Evolutionary conservation across 2,888 invertebrate species (phyloP).

Genomic region (Malthinus seriepunctatus): DNA sequence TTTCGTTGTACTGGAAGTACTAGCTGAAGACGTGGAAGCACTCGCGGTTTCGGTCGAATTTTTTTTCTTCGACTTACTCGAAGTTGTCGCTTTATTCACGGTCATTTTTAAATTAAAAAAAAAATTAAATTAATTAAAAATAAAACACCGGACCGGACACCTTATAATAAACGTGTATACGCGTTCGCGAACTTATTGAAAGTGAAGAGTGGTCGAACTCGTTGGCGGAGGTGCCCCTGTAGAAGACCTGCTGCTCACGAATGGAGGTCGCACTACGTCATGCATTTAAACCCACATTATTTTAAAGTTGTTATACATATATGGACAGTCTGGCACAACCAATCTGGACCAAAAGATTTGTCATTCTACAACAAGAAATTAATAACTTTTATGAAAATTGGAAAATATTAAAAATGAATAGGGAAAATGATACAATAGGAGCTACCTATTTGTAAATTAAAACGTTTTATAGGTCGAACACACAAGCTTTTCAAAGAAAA

Average conservation of each 20-base stretch:
- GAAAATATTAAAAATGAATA: not conserved
- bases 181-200: conserved; percentile 29
- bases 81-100: conserved; percentile 44
- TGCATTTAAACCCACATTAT: conserved; percentile 42
- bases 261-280: conserved; percentile 39
- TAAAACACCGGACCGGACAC: not conserved
- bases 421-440: not conserved
- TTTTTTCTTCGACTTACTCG: conserved; percentile 44
- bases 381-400: not conserved
- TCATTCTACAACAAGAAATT: conserved; percentile 7
- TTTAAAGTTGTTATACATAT: conserved; percentile 48
- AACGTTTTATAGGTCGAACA: not conserved
- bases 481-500: not conserved
- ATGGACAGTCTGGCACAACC: conserved; percentile 36
- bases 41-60: conserved; percentile 29
- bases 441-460: not conserved
- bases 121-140: not conserved
- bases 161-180: conserved; percentile 8
- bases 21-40: conserved; percentile 36
- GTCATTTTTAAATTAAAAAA: conserved; percentile 40
- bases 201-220: conserved; percentile 36
- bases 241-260: conserved; percentile 34
- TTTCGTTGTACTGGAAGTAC: conserved; percentile 32
- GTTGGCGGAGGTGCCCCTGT: conserved; percentile 31
- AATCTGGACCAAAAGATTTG: conserved; percentile 17